Conservation (phyloP, 2,113 vertebrate species). For the Myiagra hebetior region DNA sequence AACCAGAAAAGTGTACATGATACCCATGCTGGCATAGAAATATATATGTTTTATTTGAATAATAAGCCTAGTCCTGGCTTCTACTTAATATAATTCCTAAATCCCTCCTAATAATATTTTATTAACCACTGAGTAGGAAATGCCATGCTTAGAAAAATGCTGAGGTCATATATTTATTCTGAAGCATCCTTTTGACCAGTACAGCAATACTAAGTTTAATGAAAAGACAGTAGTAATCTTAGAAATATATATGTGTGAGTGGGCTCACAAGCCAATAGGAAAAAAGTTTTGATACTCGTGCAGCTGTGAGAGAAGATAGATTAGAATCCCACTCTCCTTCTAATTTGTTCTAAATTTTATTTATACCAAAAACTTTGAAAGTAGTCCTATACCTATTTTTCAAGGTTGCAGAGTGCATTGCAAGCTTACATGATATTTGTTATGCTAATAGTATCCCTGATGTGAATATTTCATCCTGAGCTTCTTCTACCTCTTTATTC, state of each 20-base stretch:
- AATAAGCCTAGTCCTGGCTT: neutral
- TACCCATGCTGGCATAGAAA: neutral
- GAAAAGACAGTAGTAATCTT: neutral
- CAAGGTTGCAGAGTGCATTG: fast-evolving
- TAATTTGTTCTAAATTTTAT: neutral
- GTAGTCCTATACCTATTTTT: fast-evolving
- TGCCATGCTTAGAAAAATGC: neutral
- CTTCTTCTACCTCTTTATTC: neutral
- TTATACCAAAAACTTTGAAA: neutral
- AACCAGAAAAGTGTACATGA: neutral
- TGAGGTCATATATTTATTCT: neutral
- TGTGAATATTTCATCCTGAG: neutral
- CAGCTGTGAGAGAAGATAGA: neutral
- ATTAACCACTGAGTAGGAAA: neutral
- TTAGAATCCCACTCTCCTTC: neutral
- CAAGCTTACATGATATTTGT: neutral
- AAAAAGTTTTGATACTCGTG: neutral
- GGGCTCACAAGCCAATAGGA: neutral
- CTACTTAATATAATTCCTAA: neutral
- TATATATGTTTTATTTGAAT: neutral
- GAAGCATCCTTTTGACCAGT: neutral
- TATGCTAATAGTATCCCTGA: neutral
- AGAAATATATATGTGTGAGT: neutral
- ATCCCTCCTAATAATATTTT: neutral
- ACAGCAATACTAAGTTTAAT: neutral